Evolutionary conservation across 2,797 vertebrate species (phyloP), one percentile per base, ranked within the genome.

Genomic region (Anniella stebbinsi): DNA sequence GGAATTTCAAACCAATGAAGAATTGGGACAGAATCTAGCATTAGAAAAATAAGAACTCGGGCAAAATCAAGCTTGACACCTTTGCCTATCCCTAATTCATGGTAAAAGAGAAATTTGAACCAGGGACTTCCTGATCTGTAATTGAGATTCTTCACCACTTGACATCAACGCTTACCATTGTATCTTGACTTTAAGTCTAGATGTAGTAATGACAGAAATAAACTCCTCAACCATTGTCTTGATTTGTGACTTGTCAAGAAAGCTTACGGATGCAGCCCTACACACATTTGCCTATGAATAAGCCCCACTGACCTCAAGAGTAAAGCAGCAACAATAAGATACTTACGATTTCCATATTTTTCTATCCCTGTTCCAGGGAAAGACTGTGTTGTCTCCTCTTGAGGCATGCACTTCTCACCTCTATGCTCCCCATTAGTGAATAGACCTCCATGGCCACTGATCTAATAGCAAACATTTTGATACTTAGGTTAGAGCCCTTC

Each of bases 281-380:
- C 36, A 57, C 7, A 86, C 15, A 45, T 7, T 67, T 83, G 6
- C 13, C 15, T 45, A 28, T 23, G 63, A 21, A 15, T 60, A 88
- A 2, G 3, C 45, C 2, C 21, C 23, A 70, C 36, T 33, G 45
- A 57, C n/a, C 21, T 81, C 77, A 93, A 93, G 6, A 80, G 18
- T 86, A 66, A 60, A 80, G 17, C 1, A 21, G 84, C 69, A 1
- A 66, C 89, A 91, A 82, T 1, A 57, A 38, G 17, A 2, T 75
- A 97, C 99, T 98, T 97, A 99, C 98, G 96, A 93, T 95, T 97
- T 87, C 92, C 38, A 95, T 96, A 97, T 90, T 96, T 97, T 88
- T 97, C 97, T 93, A 98, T 96, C 96, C 97, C 97, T 84, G 94
- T 96, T 57, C 97, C 98, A 89, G 96, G 95, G 2, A 97, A 97